Conservation (phyloP, 2,113 vertebrate genomes). For the Engraulis encrasicolus region DNA sequence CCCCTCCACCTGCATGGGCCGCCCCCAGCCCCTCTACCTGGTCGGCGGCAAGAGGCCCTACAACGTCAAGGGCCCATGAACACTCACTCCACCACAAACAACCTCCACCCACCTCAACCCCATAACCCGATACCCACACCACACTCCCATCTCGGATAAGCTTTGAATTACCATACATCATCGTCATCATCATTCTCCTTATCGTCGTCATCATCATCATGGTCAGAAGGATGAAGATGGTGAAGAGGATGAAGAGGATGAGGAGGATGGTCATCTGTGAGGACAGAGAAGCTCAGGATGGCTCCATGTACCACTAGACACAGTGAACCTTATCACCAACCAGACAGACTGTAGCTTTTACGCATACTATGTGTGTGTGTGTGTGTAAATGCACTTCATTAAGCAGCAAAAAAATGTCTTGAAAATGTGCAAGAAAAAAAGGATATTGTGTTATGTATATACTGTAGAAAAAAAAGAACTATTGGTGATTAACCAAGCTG, state of each 20-base stretch:
- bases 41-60: conserved; percentile 73
- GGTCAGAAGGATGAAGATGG: not conserved
- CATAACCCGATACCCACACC: no score
- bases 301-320: conserved; percentile 20
- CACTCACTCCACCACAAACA: no score
- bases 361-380: no score
- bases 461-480: conserved; percentile 33
- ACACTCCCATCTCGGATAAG: not conserved
- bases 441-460: conserved; percentile 46
- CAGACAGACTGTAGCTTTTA: conserved; percentile 13
- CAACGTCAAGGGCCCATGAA: conserved; percentile 69
- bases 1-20: conserved; percentile 73
- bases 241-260: not conserved
- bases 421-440: conserved; percentile 49
- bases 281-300: not conserved
- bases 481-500: not conserved
- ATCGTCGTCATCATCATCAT: conserved; percentile 50
- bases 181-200: conserved; percentile 55
- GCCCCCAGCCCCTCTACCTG: conserved; percentile 73
- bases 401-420: conserved; percentile 47
- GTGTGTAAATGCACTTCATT: conserved; percentile 1
- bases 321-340: not conserved
- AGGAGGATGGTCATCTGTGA: conserved; percentile 25
- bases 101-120: no score
- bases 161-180: conserved; percentile 38